Evolutionary conservation across 2,888 invertebrate species (phyloP).

Genomic region (Eudasyphora cyanicolor): DNA sequence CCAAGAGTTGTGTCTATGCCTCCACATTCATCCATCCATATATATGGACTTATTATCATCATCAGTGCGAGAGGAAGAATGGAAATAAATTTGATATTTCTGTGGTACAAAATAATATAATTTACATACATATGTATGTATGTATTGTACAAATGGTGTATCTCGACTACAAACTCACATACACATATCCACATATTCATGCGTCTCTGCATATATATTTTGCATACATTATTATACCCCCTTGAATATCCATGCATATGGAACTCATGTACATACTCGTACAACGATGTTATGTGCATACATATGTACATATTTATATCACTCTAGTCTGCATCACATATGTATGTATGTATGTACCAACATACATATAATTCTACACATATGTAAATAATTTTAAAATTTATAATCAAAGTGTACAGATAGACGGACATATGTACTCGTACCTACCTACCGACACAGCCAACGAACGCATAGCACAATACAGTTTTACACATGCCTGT

Average conservation of each 20-base stretch:
- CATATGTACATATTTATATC: conserved; percentile 10
- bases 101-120: conserved; percentile 54
- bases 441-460: neutral
- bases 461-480: neutral
- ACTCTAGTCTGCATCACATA: neutral
- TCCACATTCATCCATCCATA: conserved; percentile 37
- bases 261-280: conserved; percentile 9
- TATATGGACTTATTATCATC: neutral
- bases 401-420: conserved; percentile 68
- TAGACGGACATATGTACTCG: too few relatives aligned
- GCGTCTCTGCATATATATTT: conserved; percentile 43
- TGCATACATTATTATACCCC: conserved; percentile 68
- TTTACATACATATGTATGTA: conserved; percentile 39
- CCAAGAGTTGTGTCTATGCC: neutral
- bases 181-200: conserved; percentile 18
- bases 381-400: conserved; percentile 77
- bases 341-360: neutral
- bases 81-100: conserved; percentile 64
- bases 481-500: neutral
- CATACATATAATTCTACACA: conserved; percentile 43
- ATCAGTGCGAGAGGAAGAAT: conserved; percentile 37
- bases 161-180: conserved; percentile 30
- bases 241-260: conserved; percentile 50
- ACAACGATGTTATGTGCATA: conserved; percentile 14
- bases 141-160: conserved; percentile 37